These are phyloP conservation scores for Enteromius paludinosus DNA, from an alignment of 2,797 vertebrate genomes.

Conservation along the genomic window DNA sequence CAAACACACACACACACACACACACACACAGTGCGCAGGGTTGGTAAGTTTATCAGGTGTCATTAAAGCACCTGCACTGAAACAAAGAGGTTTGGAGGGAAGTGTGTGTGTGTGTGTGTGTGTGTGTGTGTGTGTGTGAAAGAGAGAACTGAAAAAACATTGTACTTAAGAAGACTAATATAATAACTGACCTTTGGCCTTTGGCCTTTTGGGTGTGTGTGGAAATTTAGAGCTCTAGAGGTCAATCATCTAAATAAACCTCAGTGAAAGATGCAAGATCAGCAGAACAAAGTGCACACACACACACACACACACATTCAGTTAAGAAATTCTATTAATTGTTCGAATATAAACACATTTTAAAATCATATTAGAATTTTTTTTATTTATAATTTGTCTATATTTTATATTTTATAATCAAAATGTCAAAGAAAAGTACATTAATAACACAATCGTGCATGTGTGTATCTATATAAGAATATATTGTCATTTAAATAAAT, in stretches of 20 bases:
- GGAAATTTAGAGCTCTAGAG: slow-evolving; percentile 18
- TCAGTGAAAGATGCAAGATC: slow-evolving; percentile 3
- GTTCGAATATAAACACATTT: not conserved
- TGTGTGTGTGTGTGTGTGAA: not conserved
- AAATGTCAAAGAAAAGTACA: not conserved
- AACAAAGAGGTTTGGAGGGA: slow-evolving; percentile 4
- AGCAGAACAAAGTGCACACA: slow-evolving; percentile 14
- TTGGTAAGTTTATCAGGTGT: slow-evolving; percentile 27
- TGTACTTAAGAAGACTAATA: slow-evolving; percentile 14
- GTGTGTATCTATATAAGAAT: not conserved
- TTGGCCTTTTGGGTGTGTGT: slow-evolving; percentile 38
- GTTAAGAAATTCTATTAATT: not conserved
- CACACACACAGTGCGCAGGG: not conserved
- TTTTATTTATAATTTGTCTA: not conserved
- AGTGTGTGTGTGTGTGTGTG: slow-evolving; percentile 31
- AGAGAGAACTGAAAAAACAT: not conserved
- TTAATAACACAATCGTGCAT: not conserved
- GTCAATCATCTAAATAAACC: slow-evolving; percentile 41
- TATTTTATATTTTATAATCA: not conserved
- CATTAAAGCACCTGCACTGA: not conserved
- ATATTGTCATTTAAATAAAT: too few relatives aligned
- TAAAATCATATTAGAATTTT: too few relatives aligned
- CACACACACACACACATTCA: not conserved
- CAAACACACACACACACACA: not conserved
- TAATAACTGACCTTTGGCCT: slow-evolving; percentile 44